Conservation (phyloP, 2,888 invertebrate species). For the Peribatodes rhomboidaria region DNA sequence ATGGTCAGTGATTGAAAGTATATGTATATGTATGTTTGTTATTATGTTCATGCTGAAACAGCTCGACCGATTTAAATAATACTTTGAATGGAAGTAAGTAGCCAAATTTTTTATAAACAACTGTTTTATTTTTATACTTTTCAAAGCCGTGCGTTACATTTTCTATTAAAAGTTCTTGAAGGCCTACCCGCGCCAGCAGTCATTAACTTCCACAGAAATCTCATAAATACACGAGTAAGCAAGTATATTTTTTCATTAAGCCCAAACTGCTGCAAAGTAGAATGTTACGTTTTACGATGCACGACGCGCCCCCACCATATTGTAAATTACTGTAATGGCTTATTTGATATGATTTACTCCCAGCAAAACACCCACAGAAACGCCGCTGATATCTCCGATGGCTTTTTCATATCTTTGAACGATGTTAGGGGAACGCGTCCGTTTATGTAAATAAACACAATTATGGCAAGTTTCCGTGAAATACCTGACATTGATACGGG, state of each 20-base stretch:
- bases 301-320: constrained; percentile 50
- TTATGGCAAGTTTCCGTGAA: constrained; percentile 6
- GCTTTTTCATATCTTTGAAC: constrained; percentile 25
- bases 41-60: too few species aligned
- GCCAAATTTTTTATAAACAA: too few species aligned
- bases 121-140: too few species aligned
- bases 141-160: too few species aligned
- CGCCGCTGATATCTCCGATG: constrained; percentile 31
- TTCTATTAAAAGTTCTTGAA: constrained; percentile 24
- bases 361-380: constrained; percentile 55
- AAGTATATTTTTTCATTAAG: constrained; percentile 51
- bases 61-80: too few species aligned
- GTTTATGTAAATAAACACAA: constrained; percentile 19
- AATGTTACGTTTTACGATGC: constrained; percentile 58
- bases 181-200: constrained; percentile 32
- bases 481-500: constrained; percentile 26
- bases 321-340: constrained; percentile 69
- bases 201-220: constrained; percentile 36
- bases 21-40: too few species aligned
- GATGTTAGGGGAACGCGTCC: constrained; percentile 3
- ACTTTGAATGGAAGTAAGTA: too few species aligned
- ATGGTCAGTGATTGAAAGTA: too few species aligned
- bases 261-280: constrained; percentile 43
- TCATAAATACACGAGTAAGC: constrained; percentile 40
- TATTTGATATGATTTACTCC: constrained; percentile 67